Percentiles rank a stretch among this genome's conserved stretches.
These are phyloP conservation scores for Chloropsis cyanopogon DNA, from an alignment of 2,113 vertebrate species.

Conservation along the genomic window DNA sequence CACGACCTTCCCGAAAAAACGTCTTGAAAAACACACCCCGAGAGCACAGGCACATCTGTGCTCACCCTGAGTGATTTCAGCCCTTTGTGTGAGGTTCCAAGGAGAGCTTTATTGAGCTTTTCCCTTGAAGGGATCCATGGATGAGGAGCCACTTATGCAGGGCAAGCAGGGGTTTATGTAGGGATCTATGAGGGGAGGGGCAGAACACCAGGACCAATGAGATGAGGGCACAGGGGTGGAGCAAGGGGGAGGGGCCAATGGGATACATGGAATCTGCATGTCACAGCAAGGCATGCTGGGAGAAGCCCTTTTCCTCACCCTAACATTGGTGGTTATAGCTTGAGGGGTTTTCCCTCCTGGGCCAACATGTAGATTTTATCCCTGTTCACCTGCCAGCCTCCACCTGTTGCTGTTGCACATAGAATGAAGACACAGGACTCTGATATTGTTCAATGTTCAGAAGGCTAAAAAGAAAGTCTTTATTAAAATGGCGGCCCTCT, in stretches of 20 bases:
- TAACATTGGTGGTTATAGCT: neutral
- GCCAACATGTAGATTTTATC: too few relatives aligned
- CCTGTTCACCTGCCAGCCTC: too few relatives aligned
- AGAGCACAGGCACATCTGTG: neutral
- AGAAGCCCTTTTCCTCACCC: neutral
- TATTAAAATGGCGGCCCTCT: too few relatives aligned
- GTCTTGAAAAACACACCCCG: neutral
- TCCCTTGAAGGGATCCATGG: neutral
- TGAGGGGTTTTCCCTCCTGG: neutral
- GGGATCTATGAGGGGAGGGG: neutral
- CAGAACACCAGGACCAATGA: neutral
- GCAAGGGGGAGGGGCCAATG: neutral
- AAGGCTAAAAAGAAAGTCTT: too few relatives aligned
- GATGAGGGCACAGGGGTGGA: neutral
- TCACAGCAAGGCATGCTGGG: neutral
- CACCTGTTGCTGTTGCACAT: too few relatives aligned
- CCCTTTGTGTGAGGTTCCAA: neutral
- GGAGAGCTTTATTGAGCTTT: neutral
- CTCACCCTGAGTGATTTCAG: neutral
- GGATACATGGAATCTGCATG: neutral
- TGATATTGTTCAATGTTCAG: too few relatives aligned
- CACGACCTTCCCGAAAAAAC: neutral
- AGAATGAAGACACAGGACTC: too few relatives aligned
- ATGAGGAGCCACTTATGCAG: accelerated
- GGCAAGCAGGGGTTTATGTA: neutral